phyloP scores from a whole-genome alignment of 1,140 invertebrate genomes.

The Drosophila ogumai region DNA sequence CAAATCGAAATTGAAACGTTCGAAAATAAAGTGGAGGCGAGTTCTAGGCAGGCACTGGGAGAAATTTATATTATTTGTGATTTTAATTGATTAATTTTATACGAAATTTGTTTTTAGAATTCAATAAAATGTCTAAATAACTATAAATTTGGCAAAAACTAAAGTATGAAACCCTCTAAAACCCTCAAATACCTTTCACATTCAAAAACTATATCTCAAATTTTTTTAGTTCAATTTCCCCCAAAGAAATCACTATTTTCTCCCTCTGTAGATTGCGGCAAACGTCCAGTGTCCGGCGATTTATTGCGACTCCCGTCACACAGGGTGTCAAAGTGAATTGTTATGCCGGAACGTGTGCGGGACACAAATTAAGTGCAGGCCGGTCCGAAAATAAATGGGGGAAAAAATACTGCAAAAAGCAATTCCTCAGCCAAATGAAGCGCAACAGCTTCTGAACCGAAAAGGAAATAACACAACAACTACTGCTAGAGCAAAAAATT shows the following conservation, averaged over 20 bases:
- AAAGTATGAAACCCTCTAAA: background rate
- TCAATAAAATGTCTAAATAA: background rate
- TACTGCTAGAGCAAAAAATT: background rate
- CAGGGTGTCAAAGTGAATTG: constrained; percentile 73
- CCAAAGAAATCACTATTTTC: background rate
- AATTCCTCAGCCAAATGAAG: constrained; percentile 63
- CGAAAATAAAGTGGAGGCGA: constrained; percentile 44
- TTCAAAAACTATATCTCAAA: too few relatives aligned
- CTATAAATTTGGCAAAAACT: background rate
- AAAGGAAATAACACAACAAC: constrained; percentile 1
- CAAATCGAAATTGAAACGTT: constrained; percentile 66
- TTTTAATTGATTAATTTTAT: background rate
- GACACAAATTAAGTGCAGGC: constrained; percentile 73
- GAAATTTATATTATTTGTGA: background rate
- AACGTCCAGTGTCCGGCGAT: constrained; percentile 30
- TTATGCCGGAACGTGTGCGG: constrained; percentile 61
- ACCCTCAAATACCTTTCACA: background rate
- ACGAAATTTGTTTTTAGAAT: background rate
- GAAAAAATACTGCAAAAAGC: constrained; percentile 32
- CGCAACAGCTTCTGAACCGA: constrained; percentile 20
- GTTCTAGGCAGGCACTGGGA: background rate
- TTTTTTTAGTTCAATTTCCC: background rate
- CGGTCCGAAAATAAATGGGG: constrained; percentile 58
- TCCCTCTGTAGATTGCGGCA: constrained; percentile 3
- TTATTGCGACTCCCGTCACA: constrained; percentile 43